Base-by-base conservation (phyloP, 1,140 invertebrate species). In the Solenopsis invicta region DNA sequence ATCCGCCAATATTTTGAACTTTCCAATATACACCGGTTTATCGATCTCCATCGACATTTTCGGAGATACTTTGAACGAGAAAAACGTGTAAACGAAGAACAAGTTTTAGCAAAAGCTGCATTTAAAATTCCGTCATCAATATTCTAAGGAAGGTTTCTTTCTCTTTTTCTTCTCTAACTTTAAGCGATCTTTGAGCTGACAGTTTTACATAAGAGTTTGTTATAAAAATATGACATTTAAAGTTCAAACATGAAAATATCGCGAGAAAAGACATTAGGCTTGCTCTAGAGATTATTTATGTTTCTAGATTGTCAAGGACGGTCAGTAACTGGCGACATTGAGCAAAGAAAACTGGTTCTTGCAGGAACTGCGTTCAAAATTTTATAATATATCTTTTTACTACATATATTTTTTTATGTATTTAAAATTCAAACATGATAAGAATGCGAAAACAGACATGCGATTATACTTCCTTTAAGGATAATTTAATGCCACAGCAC, bases 1-100 rank as follows among this genome's bases (percentile, higher is more conserved):
- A 13, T 54, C 18, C 10, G 86, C 89, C 89, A 91, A 86, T 78
- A 86, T 88, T 91, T 90, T 76, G 37, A 84, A 88, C 85, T 90
- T 89, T 76, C 75, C 54, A 45, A 66, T 77, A 50, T 81, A 84
- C 77, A 76, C 37, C 34, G 59, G 69, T 72, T 85, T 76, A 90
- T 90, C 77, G 84, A 86, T 89, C 56, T 29, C 29, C 52, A 74
- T n/a, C 74, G 54, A 61, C 87, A 56, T 50, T 29, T 59, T 62
- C 12, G 54, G 21, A n/a, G n/a, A 71, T 21, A 18, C 54, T 56
- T 37, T n/a, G 10, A 24, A 3, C 13, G 52, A 50, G 18, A 9
- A 48, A 50, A 56, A 48, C 8, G 16, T 12, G 34, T 54, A 34
- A 16, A 24, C 2, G 6, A 41, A 67, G 29, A 37, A 13, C 1